Evolutionary conservation across 2,888 invertebrate genomes (phyloP), one percentile per base, ranked within the genome.

Genomic region (Caenorhabditis virilis): DNA sequence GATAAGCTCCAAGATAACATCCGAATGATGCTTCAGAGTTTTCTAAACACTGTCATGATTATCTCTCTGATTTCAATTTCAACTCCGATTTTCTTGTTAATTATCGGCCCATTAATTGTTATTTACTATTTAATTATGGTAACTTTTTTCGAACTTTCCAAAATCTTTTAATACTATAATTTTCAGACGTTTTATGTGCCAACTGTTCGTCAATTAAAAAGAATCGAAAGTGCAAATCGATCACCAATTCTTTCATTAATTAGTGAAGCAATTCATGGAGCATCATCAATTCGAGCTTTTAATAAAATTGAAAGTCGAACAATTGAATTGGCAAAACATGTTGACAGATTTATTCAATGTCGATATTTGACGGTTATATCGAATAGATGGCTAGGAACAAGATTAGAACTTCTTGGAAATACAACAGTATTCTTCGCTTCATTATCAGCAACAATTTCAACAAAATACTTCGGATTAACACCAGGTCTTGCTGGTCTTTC

Each of bases 241-340:
- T 95, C 95, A 23, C 95, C 95, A 1, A 94, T 95, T 80, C 95
- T 93, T 85, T 93, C 95, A 5, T 93, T 94, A 85, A 95, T 97
- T 83, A 90, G 92, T 18, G 97, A 97, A 87, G 93, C 92, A 39
- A 89, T 97, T 51, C 91, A 91, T 3, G 80, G 80, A 33, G 69
- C 69, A 9, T 77, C 84, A 0, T 82, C 83, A 13, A 85, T 85
- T 42, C 51, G 80, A 16, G 83, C 82, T 0, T 82, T 77, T 55
- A 74, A 59, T 38, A 73, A 69, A 64, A 53, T 54, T 22, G 6
- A 15, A 16, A 18, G 23, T 20, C 20, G 18, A 33, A 52, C 57
- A 13, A 18, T 25, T 6, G 33, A 56, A 11, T 56, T 71, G 18
- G 45, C 58, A 3, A 26, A 20, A 2, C 46, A 46, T 18, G 62